phyloP scores from a whole-genome alignment of 1,140 invertebrate genomes.

The Leptopilina clavipes region DNA sequence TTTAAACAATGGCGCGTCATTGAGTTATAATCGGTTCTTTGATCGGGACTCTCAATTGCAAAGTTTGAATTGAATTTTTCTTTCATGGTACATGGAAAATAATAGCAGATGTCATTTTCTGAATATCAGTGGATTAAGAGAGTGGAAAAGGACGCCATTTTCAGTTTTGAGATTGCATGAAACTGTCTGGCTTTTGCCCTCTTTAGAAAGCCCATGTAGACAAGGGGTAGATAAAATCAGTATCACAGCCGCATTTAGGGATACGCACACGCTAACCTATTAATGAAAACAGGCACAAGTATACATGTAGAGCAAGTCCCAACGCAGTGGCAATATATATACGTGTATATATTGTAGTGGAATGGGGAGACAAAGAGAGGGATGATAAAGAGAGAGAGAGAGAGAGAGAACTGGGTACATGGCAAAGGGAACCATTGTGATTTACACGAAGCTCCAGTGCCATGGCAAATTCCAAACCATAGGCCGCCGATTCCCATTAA shows the following conservation, averaged over 20 bases:
- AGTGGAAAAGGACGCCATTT: conserved; percentile 7
- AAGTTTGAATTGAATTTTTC: too few relatives aligned
- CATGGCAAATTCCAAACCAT: conserved; percentile 51
- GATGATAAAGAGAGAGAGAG: conserved; percentile 35
- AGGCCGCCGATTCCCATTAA: conserved; percentile 52
- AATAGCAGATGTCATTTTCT: too few relatives aligned
- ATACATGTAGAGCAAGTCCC: conserved; percentile 23
- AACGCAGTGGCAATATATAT: conserved; percentile 14
- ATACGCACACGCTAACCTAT: conserved; percentile 51
- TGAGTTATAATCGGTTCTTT: too few relatives aligned
- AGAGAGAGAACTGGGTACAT: conserved; percentile 29
- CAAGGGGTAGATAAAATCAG: conserved; percentile 63
- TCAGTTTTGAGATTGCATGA: conserved; percentile 41
- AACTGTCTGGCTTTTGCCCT: conserved; percentile 46
- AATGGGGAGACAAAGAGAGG: not conserved
- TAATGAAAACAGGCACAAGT: conserved; percentile 44
- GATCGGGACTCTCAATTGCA: too few relatives aligned
- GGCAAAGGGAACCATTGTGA: conserved; percentile 36
- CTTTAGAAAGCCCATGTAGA: conserved; percentile 44
- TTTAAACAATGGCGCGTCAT: too few relatives aligned
- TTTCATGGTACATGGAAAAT: too few relatives aligned
- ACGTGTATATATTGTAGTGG: not conserved
- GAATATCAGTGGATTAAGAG: too few relatives aligned
- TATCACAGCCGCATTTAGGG: conserved; percentile 53
- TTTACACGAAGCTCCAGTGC: conserved; percentile 48